phyloP scores from a whole-genome alignment of 2,797 vertebrate genomes.

The Lithobates pipiens region DNA sequence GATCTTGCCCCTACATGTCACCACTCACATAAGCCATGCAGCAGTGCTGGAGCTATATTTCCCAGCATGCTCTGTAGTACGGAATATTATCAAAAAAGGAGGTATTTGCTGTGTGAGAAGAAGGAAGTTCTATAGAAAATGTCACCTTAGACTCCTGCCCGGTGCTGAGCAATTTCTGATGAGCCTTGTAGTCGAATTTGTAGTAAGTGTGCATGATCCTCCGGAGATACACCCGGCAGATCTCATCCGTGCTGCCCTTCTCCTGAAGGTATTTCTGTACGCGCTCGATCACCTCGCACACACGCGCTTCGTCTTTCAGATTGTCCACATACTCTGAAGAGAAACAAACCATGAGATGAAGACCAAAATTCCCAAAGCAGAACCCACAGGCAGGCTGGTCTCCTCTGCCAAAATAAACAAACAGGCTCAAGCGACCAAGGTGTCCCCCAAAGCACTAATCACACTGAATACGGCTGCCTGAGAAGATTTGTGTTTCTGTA shows the following conservation, averaged over 20 bases:
- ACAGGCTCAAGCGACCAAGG: neutral
- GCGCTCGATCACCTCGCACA: constrained; percentile 86
- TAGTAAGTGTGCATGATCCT: constrained; percentile 94
- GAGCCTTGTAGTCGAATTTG: constrained; percentile 94
- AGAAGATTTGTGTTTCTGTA: no score
- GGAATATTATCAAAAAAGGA: no score
- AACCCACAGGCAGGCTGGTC: neutral
- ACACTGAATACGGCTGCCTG: neutral
- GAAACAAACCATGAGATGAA: neutral
- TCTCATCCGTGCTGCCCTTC: constrained; percentile 88
- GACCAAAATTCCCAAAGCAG: neutral
- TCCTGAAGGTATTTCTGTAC: constrained; percentile 86
- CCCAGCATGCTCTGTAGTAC: no score
- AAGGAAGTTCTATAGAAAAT: neutral
- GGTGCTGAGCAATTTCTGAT: constrained; percentile 83
- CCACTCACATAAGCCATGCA: no score
- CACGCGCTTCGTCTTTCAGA: constrained; percentile 86
- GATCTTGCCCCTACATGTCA: no score
- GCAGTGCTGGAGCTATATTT: no score
- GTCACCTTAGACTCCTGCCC: constrained; percentile 82
- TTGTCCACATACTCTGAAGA: constrained; percentile 89
- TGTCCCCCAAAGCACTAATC: no score
- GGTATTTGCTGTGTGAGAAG: no score
- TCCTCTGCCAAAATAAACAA: no score
- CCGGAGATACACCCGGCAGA: constrained; percentile 86